Evolutionary conservation across 2,113 vertebrate genomes (phyloP), one percentile per base, ranked within the genome.

Genomic region (Neogale vison): DNA sequence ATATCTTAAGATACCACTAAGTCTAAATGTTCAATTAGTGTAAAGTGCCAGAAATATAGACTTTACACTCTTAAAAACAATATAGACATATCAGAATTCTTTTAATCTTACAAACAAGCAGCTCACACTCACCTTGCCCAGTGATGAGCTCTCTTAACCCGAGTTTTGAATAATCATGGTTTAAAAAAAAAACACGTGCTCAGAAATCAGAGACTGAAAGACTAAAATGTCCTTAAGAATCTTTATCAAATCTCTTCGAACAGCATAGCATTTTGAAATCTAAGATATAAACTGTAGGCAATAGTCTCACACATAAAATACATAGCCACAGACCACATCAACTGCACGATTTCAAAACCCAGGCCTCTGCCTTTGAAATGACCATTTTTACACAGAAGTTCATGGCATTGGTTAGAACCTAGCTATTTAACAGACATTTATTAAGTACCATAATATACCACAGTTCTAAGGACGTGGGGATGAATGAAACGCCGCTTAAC

Each of bases 101-200:
- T 91, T 94, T 76, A 88, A 52, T n/a, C 42, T 83, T 87, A 86
- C 13, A 85, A 88, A 96, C 24, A 34, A 94, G n/a, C 36, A 94
- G 59, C 72, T 86, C 50, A 42, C n/a, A 61, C 12, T 83, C 74
- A 94, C 20, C 34, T 39, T 90, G 26, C 42, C 96, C 36, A 90
- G 1, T 29, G 20, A 26, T 84, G 26, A 94, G n/a, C 6, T 88
- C 26, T 86, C 55, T 69, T 92, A 84, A 83, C 4, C 34, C 23
- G 4, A 92, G 85, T 23, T 79, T 34, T 61, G 39, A 93, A 84
- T 3, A 92, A 34, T 12, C 31, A 13, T 59, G 50, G 4, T 45
- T 91, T 55, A 55, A 77, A 63, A 79, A 76, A 34, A 45, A 50
- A 21, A n/a, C 76, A 84, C 29, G 74, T 15, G 34, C 21, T 88